Conservation (phyloP, 30 jellyfish, hydroid and myxozoan species). For the Hydractinia symbiolongicarpus region DNA sequence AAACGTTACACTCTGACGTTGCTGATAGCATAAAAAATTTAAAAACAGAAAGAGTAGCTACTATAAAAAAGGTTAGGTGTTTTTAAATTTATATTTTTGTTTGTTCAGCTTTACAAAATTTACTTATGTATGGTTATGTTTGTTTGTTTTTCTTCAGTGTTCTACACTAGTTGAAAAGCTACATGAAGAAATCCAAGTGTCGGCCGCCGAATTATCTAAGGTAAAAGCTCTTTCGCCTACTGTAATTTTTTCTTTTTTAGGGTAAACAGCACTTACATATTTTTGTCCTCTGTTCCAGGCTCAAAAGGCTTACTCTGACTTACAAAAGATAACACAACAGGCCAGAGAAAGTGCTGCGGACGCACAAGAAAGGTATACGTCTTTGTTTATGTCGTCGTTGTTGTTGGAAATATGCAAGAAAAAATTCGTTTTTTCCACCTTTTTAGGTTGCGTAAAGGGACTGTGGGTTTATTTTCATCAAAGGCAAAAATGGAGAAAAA, state of each 20-base stretch:
- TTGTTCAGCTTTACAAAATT: not conserved
- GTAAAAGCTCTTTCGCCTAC: conserved; percentile 22
- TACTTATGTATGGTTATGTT: not conserved
- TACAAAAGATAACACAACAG: conserved; percentile 51
- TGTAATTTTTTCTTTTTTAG: not conserved
- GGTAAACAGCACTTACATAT: not conserved
- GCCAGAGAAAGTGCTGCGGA: conserved; percentile 70
- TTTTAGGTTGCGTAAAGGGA: conserved; percentile 72
- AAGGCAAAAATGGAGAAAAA: conserved; percentile 67
- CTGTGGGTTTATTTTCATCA: conserved; percentile 67
- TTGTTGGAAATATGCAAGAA: not conserved
- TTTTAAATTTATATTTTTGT: not conserved
- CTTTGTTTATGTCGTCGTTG: not conserved
- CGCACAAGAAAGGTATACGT: conserved; percentile 62
- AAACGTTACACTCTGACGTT: conserved; percentile 47
- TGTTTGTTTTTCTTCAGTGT: conserved; percentile 33
- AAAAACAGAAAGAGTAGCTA: conserved; percentile 59
- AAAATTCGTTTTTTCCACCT: not conserved
- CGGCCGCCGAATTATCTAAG: conserved; percentile 75
- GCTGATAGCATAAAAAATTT: conserved; percentile 63
- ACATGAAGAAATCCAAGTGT: conserved; percentile 68
- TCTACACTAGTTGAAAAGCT: conserved; percentile 54
- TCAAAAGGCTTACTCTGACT: conserved; percentile 68
- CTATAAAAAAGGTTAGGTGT: conserved; percentile 59
- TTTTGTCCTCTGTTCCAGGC: conserved; percentile 33